Base-by-base conservation (phyloP, 2,797 vertebrate genomes). In the Cercopithecus hamlyni region DNA sequence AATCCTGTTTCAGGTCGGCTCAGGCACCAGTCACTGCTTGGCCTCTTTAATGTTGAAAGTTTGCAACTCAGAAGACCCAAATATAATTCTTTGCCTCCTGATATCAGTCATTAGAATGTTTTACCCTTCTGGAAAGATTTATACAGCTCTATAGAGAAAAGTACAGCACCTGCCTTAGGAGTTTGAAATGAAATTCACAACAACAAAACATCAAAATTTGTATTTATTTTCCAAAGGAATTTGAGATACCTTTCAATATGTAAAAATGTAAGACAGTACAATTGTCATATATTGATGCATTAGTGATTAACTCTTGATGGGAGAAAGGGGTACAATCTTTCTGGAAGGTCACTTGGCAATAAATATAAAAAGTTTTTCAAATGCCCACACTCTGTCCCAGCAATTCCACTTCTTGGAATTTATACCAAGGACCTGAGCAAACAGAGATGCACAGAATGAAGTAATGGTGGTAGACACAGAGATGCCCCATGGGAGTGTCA, bases 161-260 rank as follows among this genome's bases (percentile, higher is more conserved):
- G 48, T 39, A 76, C 3, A 39, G 50, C 50, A 88, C 33, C 33
- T 83, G 72, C 55, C 24, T 58, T 80, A 26, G 13, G 77, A 88
- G 73, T 94, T 91, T 79, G 55, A 81, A 67, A 80, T 79, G 50
- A 90, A 82, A 94, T 57, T 48, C 57, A 92, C 5, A n/a, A 22
- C 7, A 33, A 61, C 52, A 39, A 95, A 92, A 73, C 17, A 88
- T 88, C 24, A 76, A 19, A 48, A 70, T 26, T 45, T 67, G 33
- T 70, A 12, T 77, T 55, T 92, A 39, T 82, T 85, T 95, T 92
- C 72, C 81, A 73, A 85, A 92, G 88, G 10, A 94, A 90, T 88
- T 39, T 93, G 41, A 72, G 41, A 20, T 50, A 57, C 17, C 11
- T 76, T 94, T 94, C 39, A 57, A 48, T 92, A 94, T 55, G 89